Percentiles rank a stretch among this genome's conserved stretches.
Conservation (phyloP, 2,888 invertebrate genomes). For the Caenorhabditis macrosperma region DNA sequence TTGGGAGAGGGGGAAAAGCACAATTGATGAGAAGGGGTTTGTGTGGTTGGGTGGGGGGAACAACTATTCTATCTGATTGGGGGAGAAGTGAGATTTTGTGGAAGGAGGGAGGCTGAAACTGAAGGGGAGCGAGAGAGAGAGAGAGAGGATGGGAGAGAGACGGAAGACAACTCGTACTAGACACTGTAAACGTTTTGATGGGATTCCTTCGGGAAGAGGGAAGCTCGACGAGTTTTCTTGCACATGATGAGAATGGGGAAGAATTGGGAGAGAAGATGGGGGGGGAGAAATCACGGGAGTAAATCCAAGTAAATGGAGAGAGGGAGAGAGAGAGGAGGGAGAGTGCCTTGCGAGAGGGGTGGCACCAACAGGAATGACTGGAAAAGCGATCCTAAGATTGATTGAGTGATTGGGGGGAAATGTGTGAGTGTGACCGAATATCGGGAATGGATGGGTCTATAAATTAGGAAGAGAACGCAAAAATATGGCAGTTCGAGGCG, state of each 20-base stretch:
- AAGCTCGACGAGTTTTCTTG: constrained; percentile 20
- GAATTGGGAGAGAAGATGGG: neutral
- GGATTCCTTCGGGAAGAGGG: neutral
- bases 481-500: constrained; percentile 36
- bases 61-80: constrained; percentile 2
- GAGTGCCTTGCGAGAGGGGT: too few relatives aligned
- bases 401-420: too few relatives aligned
- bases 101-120: constrained; percentile 30
- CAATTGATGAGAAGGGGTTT: too few relatives aligned
- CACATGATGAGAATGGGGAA: constrained; percentile 27
- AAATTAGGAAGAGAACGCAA: constrained; percentile 34
- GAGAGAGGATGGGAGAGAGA: neutral
- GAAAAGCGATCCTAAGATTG: constrained; percentile 31
- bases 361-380: constrained; percentile 31
- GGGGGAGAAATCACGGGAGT: constrained; percentile 19
- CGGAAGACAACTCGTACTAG: constrained; percentile 36
- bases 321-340: neutral
- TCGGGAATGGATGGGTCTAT: constrained; percentile 29
- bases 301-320: neutral
- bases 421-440: constrained; percentile 28
- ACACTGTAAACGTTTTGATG: constrained; percentile 33
- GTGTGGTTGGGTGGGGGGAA: constrained; percentile 12
- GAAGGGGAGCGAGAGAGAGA: constrained; percentile 18
- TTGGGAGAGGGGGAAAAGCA: too few relatives aligned
- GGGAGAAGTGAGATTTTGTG: constrained; percentile 39